Evolutionary conservation across 2,888 invertebrate genomes (phyloP).

Genomic region (Aporophyla lueneburgensis): DNA sequence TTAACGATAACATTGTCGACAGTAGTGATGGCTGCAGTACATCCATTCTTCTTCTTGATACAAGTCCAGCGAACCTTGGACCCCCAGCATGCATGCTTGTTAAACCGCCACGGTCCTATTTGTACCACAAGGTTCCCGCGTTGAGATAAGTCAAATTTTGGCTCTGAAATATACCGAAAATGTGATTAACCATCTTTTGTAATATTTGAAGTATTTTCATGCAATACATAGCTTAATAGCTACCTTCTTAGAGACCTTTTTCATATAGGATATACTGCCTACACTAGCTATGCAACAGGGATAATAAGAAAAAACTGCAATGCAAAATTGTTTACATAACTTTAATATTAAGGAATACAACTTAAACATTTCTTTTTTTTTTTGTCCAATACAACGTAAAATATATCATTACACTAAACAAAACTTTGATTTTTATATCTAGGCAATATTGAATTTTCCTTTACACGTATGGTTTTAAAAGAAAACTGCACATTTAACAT

Average conservation of each 20-base stretch:
- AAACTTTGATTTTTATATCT: conserved; percentile 51
- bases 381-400: background rate
- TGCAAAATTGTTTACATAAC: conserved; percentile 11
- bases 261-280: background rate
- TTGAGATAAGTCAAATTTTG: conserved; percentile 86
- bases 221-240: background rate
- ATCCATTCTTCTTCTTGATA: conserved; percentile 87
- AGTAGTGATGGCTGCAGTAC: conserved; percentile 86
- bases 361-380: conserved; percentile 15
- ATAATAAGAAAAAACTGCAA: background rate
- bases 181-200: conserved; percentile 21
- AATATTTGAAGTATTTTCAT: conserved; percentile 5
- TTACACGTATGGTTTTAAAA: background rate
- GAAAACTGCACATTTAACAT: background rate
- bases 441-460: conserved; percentile 41
- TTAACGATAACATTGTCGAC: conserved; percentile 87
- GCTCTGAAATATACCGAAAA: conserved; percentile 75
- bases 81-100: conserved; percentile 87
- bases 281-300: background rate
- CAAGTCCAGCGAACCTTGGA: conserved; percentile 88
- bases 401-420: conserved; percentile 4
- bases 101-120: conserved; percentile 87
- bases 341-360: conserved; percentile 52
- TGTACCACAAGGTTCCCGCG: conserved; percentile 87
- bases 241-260: background rate